Evolutionary conservation across 2,888 invertebrate species (phyloP), one percentile per base, ranked within the genome.

Genomic region (Barypeithes pellucidus): DNA sequence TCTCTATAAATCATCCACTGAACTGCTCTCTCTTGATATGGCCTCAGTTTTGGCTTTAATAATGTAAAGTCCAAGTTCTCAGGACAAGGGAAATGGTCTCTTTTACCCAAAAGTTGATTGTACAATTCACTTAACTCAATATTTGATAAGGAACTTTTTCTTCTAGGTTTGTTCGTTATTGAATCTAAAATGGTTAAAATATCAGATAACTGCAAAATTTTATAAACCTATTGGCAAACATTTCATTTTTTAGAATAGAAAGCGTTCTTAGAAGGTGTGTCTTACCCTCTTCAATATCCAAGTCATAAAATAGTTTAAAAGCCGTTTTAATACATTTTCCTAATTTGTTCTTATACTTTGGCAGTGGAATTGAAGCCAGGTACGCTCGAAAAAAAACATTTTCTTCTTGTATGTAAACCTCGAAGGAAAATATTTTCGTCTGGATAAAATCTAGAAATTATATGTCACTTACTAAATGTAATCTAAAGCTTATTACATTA

Each of bases 1-100:
- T 94, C 94, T 65, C 89, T 87, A 9, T 85, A 77, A 1, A 93
- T 78, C 90, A 94, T 91, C 94, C 94, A 94, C 41, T 84, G 81
- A 0, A 94, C 91, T 24, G 92, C 92, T 57, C 88, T 84, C 72
- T 85, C 82, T 82, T 94, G 94, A 82, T 93, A 94, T 1, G 87
- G 87, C 65, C 93, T 85, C 12, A 94, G 84, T 41, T 77, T 82
- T 0, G 92, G 92, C 66, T 87, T 85, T 50, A 91, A 82, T 73
- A 80, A 75, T 0, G 79, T 59, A 68, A 89, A 88, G 76, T 87
- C 85, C 4, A 86, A 81, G 62, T 33, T 77, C 73, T 61, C 41
- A 67, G 14, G 3, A 2, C 8, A 1, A 29, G 11, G 16, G 2
- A n/a, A 20, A 4, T 22, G 14, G 8, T 61, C 16, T 29, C 63